Evolutionary conservation across 2,113 vertebrate genomes (phyloP), one percentile per base, ranked within the genome.

Genomic region (Crypturellus undulatus): DNA sequence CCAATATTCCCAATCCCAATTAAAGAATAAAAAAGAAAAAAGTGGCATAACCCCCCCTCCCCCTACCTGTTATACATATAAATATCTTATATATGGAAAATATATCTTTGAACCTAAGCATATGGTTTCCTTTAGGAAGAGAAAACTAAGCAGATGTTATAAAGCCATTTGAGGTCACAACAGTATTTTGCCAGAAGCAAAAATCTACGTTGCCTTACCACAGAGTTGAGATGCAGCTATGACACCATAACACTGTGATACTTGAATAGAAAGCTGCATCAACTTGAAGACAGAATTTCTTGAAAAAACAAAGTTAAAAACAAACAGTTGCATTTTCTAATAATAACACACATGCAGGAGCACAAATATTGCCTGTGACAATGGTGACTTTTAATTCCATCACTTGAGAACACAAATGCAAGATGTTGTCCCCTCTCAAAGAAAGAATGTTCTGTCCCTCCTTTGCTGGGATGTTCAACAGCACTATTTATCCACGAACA

Each of bases 201-300:
- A 79, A 47, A 40, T 0, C 2, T 30, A 43, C 77, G 38, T 22
- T 22, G 6, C 25, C 21, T 49, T 21, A 25, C 25, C 22, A 10
- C 8, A 4, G 0, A 51, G 64, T 9, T 65, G 26, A 71, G 64
- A 42, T n/a, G 32, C 56, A 58, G 36, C 6, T 36, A 8, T 2
- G 8, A 11, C 22, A 58, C 63, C 12, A 25, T 17, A 90, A 28
- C 51, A 25, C 26, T 0, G 0, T 0, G 0, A 40, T 7, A 21
- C 16, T 20, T 32, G 28, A 42, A 75, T 45, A 43, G 13, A 54
- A 79, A 69, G 32, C 13, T 28, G 17, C 64, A 40, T 68, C 24
- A 58, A 36, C 12, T 7, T 7, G 9, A 43, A 40, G 32, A 32
- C 12, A 34, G 32, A 16, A 72, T 77, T 59, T 76, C 34, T 47